A percentile compares a stretch with the other conserved stretches of the same genome.
phyloP scores from a whole-genome alignment of 2,113 vertebrate species.

The Cyphomyrus plagiostoma region DNA sequence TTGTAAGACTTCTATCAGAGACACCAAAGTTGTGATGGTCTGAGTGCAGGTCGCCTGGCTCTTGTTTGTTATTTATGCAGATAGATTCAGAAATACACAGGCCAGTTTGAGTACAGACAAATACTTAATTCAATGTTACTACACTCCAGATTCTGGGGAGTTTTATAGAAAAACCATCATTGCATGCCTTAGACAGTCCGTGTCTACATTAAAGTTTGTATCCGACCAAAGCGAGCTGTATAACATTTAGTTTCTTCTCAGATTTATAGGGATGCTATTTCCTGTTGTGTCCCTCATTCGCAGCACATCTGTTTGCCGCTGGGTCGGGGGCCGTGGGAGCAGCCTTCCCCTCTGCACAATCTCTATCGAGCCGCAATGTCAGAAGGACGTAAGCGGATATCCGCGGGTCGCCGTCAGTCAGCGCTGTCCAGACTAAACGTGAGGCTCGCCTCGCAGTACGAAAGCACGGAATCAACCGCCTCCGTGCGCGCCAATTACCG shows the following conservation, averaged over 20 bases:
- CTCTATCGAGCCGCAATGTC: not conserved
- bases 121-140: not conserved
- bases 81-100: not conserved
- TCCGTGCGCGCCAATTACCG: not conserved
- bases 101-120: not conserved
- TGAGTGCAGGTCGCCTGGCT: not conserved
- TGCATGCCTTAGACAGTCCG: not conserved
- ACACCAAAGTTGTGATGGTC: not conserved
- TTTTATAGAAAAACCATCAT: not conserved
- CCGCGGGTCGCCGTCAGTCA: not conserved
- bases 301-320: slow-evolving; percentile 5
- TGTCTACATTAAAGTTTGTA: not conserved
- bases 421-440: not conserved
- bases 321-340: not conserved
- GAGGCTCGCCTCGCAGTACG: not conserved
- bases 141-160: not conserved
- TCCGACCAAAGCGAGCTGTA: not conserved
- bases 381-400: not conserved
- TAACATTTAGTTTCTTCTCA: not conserved
- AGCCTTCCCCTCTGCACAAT: not conserved
- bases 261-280: not conserved
- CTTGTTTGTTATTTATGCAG: not conserved
- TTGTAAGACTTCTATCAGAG: not conserved
- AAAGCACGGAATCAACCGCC: not conserved
- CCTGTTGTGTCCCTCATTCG: not conserved